A percentile compares a stretch with the other conserved stretches of the same genome.
Evolutionary conservation across 2,888 invertebrate species (phyloP).

Genomic region (Coelopa pilipes): DNA sequence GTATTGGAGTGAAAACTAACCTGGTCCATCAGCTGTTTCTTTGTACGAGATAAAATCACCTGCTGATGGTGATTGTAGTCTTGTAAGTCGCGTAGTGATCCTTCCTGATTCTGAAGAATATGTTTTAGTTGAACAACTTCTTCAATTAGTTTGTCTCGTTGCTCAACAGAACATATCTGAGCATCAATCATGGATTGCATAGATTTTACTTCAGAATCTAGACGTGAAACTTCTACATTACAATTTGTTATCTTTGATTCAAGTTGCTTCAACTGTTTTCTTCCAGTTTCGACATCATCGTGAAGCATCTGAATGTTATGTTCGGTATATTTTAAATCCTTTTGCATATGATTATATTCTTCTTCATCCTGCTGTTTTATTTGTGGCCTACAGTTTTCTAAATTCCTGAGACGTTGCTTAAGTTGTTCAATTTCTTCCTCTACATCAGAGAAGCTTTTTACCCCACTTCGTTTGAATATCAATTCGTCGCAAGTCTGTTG

Average conservation of each 20-base stretch:
- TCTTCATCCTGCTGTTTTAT: slow-evolving; percentile 47
- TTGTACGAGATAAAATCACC: slow-evolving; percentile 52
- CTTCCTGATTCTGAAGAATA: slow-evolving; percentile 50
- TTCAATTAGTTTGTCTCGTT: slow-evolving; percentile 51
- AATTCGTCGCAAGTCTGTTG: slow-evolving; percentile 51
- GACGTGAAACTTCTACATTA: slow-evolving; percentile 35
- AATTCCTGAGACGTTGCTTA: slow-evolving; percentile 40
- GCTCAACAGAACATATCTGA: slow-evolving; percentile 48
- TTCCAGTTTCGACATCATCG: slow-evolving; percentile 31
- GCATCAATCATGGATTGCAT: slow-evolving; percentile 45
- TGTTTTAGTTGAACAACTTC: slow-evolving; percentile 50
- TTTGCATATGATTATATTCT: slow-evolving; percentile 45
- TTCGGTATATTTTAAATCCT: slow-evolving; percentile 45
- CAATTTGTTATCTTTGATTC: slow-evolving; percentile 21
- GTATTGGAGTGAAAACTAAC: slow-evolving; percentile 40
- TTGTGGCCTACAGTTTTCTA: slow-evolving; percentile 44
- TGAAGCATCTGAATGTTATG: slow-evolving; percentile 29
- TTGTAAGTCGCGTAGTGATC: slow-evolving; percentile 50
- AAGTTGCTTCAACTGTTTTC: slow-evolving; percentile 31
- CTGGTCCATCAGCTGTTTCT: slow-evolving; percentile 54
- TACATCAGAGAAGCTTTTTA: slow-evolving; percentile 46
- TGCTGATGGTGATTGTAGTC: slow-evolving; percentile 55
- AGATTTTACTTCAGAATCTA: slow-evolving; percentile 44
- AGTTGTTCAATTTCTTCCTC: slow-evolving; percentile 45
- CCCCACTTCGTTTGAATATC: slow-evolving; percentile 49